phyloP scores from a whole-genome alignment of 2,797 vertebrate species.

The Paguma larvata region DNA sequence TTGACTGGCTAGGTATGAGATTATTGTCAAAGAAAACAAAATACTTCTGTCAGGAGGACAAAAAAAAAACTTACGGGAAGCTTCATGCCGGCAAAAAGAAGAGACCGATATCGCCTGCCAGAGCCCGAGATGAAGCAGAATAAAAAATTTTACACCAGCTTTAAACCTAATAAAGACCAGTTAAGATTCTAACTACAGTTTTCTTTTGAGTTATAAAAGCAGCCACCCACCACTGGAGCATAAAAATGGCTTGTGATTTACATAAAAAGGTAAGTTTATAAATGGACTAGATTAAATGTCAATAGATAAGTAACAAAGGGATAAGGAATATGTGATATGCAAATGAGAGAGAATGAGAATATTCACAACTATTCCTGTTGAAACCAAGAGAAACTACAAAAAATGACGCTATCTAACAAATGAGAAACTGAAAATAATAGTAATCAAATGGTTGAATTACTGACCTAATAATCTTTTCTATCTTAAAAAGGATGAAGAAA shows the following conservation, averaged over 20 bases:
- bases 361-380: background rate
- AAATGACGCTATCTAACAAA: background rate
- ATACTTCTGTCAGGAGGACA: background rate
- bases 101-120: background rate
- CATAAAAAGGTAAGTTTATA: background rate
- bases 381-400: background rate
- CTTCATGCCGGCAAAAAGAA: background rate
- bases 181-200: background rate
- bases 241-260: background rate
- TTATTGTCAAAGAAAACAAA: background rate
- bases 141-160: background rate
- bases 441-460: background rate
- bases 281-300: background rate
- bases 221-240: background rate
- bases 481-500: background rate
- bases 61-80: background rate
- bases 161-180: background rate
- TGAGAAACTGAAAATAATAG: background rate
- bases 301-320: background rate
- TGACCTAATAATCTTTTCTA: background rate
- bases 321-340: background rate
- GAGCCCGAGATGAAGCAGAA: background rate
- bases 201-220: background rate
- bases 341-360: background rate
- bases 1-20: background rate